Base-by-base conservation (phyloP, 2,797 vertebrate species). In the Megalops cyprinoides region DNA sequence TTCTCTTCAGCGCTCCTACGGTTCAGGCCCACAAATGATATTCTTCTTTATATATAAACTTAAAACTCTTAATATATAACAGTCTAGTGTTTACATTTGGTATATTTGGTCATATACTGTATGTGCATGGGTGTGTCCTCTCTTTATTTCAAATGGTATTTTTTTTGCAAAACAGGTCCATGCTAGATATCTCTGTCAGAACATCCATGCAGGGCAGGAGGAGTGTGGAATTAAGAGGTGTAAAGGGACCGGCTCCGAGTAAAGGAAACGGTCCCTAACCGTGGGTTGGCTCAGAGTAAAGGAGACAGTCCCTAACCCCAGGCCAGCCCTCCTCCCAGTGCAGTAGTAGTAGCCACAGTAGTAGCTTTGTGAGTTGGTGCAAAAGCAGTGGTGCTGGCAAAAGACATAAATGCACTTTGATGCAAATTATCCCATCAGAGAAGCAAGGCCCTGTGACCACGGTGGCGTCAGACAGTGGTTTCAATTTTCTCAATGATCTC, bases 401-500 rank as follows among this genome's bases (percentile, higher is more conserved):
- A 73, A 49, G 79, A 78, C 39, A 31, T 25, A 23, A 73, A 67
- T 56, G 28, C 25, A 31, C 69, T 1, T 53, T 60, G 53, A 2
- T 3, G 48, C 53, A 20, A 23, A 51, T 3, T n/a, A n/a, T n/a
- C n/a, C n/a, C 9, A 10, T 20, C 14, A 42, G 25, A 5, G 49
- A 12, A 8, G 28, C 25, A 9, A 73, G 48, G 28, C 9, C 9
- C n/a, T 44, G 37, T n/a, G 55, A 28, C 8, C 7, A 49, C 15
- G 73, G 12, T 2, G n/a, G n/a, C 39, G 79, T 96, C 93, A 99
- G 90, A 99, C 98, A 69, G 97, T 98, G 88, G 98, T 99, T 93
- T 99, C 98, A 78, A 99, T 99, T 82, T 97, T 99, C 91, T 99
- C 97, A 0, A 99, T 99, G 92, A 99, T 97, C 89, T 99, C 98